Base-by-base conservation (phyloP, 1,140 invertebrate species). In the Drosophila kikkawai region DNA sequence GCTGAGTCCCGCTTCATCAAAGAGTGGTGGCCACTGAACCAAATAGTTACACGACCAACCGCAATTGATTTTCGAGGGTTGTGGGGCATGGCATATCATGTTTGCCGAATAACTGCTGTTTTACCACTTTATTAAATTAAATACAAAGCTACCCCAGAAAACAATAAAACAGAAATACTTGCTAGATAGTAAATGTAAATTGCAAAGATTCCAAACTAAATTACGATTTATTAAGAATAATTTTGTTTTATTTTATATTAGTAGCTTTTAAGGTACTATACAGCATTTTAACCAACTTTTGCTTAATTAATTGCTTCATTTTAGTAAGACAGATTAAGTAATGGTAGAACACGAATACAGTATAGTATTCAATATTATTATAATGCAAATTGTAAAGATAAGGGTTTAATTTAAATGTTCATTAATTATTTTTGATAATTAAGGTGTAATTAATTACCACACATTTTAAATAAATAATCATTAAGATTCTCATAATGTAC, bases 61-160 rank as follows among this genome's bases (percentile, higher is more conserved):
- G 64, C 83, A 86, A 86, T 86, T 86, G 76, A 86, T 87, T 87
- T 85, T 75, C 45, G 56, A 60, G 45, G 42, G 69, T 22, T 58
- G 37, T 57, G 67, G 36, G 51, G 11, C 37, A 12, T 50, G 66
- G 65, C 36, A 42, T 73, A 73, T 73, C 70, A 73, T 73, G 69
- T 73, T 73, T 59, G 69, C 67, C 69, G 45, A 73, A 73, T 73
- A 73, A 51, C 67, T 73, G 67, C 42, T 55, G 53, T 73, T 73
- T 73, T 73, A 73, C 69, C 67, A 73, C 69, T 73, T 73, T 73
- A 73, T 73, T 73, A 73, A 73, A 73, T 73, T 73, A 73, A 67
- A 51, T 34, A 47, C 50, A 22, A 50, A n/a, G 36, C 50, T n/a
- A 29, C 11, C 44, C 44, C 45, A 0, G 69, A 73, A 73, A 71